Percentiles rank a stretch among this genome's conserved stretches.
Conservation (phyloP, 2,888 invertebrate species). For the Chrysotoxum bicinctum region DNA sequence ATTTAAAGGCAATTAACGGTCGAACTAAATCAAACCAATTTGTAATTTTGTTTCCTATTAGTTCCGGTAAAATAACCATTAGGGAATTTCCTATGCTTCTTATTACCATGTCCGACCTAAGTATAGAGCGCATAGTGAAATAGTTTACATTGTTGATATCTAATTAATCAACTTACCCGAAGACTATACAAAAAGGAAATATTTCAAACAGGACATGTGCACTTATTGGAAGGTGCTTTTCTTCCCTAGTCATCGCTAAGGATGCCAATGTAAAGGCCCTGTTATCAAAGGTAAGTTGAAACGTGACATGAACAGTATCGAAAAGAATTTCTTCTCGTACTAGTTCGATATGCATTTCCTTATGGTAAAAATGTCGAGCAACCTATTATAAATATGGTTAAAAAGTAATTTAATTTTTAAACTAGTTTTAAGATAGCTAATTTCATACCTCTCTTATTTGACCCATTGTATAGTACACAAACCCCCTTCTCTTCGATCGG, state of each 20-base stretch:
- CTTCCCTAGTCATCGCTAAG: constrained; percentile 92
- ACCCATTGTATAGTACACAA: constrained; percentile 98
- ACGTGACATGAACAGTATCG: constrained; percentile 96
- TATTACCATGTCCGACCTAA: constrained; percentile 92
- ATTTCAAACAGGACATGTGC: constrained; percentile 96
- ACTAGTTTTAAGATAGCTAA: background rate
- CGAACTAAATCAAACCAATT: constrained; percentile 95
- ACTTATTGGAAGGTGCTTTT: constrained; percentile 93
- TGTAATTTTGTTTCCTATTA: constrained; percentile 94
- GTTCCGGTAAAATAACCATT: constrained; percentile 93
- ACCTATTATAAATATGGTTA: constrained; percentile 83
- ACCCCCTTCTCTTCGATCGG: constrained; percentile 95
- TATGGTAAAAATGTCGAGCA: constrained; percentile 96
- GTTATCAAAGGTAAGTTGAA: constrained; percentile 97
- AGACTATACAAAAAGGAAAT: constrained; percentile 98
- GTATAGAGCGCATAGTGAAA: constrained; percentile 42
- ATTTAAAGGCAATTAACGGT: constrained; percentile 96
- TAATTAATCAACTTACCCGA: constrained; percentile 86
- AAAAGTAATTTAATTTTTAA: background rate
- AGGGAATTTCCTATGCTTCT: constrained; percentile 94
- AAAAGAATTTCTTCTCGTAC: constrained; percentile 92
- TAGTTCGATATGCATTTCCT: constrained; percentile 95
- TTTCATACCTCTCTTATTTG: constrained; percentile 90
- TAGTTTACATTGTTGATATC: background rate
- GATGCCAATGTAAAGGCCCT: constrained; percentile 93